These are phyloP conservation scores for Podarcis raffonei DNA, from an alignment of 2,113 vertebrate species.

Conservation along the genomic window DNA sequence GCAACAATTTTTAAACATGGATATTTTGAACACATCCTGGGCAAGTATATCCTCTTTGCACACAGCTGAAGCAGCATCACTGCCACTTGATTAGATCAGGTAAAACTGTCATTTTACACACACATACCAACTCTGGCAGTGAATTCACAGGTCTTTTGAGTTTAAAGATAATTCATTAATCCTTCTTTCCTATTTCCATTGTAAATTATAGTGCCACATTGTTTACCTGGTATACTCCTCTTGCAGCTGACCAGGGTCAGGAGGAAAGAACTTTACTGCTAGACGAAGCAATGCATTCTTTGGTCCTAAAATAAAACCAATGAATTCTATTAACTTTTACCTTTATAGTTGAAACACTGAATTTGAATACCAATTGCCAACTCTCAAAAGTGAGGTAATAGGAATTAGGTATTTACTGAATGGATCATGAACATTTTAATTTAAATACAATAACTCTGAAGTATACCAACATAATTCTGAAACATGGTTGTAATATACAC, in stretches of 20 bases:
- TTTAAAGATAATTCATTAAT: neutral
- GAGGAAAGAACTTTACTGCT: constrained; percentile 97
- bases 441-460: neutral
- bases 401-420: rapidly evolving
- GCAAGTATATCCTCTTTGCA: neutral
- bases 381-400: rapidly evolving
- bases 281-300: constrained; percentile 88
- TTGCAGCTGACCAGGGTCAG: constrained; percentile 94
- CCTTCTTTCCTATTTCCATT: neutral
- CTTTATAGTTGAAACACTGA: neutral
- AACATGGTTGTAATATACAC: neutral
- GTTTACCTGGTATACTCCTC: constrained; percentile 94
- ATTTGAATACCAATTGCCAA: neutral
- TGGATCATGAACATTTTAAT: neutral
- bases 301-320: constrained; percentile 81
- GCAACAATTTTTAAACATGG: neutral
- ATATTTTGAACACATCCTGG: neutral
- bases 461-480: neutral
- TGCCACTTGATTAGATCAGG: neutral
- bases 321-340: constrained; percentile 1
- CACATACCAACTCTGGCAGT: neutral
- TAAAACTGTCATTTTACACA: neutral
- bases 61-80: neutral
- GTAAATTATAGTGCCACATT: neutral
- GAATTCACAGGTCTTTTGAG: neutral